These are phyloP conservation scores for Ectemnius cavifrons DNA, from an alignment of 2,888 invertebrate genomes.

Conservation along the genomic window DNA sequence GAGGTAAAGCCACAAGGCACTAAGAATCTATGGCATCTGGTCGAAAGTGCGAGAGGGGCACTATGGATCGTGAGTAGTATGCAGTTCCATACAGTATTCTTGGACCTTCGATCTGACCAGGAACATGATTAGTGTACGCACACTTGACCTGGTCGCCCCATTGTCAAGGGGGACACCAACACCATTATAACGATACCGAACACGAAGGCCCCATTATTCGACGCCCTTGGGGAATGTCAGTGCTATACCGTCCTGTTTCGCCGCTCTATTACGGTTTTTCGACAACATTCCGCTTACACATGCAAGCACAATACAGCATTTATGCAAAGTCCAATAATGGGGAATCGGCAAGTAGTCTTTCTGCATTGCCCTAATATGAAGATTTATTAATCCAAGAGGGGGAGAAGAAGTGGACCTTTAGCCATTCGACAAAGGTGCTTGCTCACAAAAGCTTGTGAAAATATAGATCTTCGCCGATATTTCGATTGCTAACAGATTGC, in stretches of 20 bases:
- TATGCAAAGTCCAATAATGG: slow-evolving; percentile 1
- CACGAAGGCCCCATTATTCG: slow-evolving; percentile 65
- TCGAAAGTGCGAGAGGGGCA: slow-evolving; percentile 58
- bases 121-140: slow-evolving; percentile 75
- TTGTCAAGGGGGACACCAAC: slow-evolving; percentile 56
- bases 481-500: background rate
- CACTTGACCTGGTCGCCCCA: slow-evolving; percentile 73
- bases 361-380: background rate
- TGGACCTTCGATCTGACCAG: slow-evolving; percentile 56
- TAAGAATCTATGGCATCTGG: slow-evolving; percentile 59
- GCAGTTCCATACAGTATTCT: slow-evolving; percentile 67
- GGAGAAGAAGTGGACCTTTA: background rate
- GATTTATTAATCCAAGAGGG: slow-evolving; percentile 27
- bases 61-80: slow-evolving; percentile 64
- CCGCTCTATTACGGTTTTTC: slow-evolving; percentile 48
- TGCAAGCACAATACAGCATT: slow-evolving; percentile 16
- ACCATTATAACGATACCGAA: slow-evolving; percentile 73
- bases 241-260: slow-evolving; percentile 32
- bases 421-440: slow-evolving; percentile 3
- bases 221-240: slow-evolving; percentile 32
- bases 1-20: slow-evolving; percentile 36
- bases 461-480: slow-evolving; percentile 11
- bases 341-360: slow-evolving; percentile 17
- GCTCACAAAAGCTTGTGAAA: background rate
- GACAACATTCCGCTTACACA: background rate